Conservation (phyloP, 2,888 invertebrate species). For the Patella pellucida region DNA sequence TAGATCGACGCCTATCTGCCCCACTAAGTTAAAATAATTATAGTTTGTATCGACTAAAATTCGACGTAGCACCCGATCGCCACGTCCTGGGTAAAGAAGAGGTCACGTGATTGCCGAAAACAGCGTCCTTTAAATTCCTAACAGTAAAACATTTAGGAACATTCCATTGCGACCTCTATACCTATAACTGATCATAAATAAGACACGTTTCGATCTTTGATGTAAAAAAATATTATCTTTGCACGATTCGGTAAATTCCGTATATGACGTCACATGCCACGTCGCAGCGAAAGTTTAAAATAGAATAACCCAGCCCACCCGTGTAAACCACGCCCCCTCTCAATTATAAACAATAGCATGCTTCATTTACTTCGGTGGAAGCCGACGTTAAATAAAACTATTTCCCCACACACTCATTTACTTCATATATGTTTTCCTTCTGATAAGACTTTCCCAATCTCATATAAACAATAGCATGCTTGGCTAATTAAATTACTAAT, state of each 20-base stretch:
- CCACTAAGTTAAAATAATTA: no score
- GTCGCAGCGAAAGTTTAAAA: background rate
- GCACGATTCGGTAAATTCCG: conserved; percentile 1
- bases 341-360: background rate
- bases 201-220: no score
- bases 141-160: no score
- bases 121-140: conserved; percentile 1
- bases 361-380: no score
- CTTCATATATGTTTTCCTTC: no score
- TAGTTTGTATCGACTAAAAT: background rate
- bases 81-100: background rate
- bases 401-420: no score
- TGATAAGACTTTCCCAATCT: no score
- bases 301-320: background rate
- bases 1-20: conserved; percentile 16
- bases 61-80: conserved; percentile 4
- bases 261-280: conserved; percentile 10
- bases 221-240: background rate
- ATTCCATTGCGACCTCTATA: no score
- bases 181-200: no score
- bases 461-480: no score
- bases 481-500: no score
- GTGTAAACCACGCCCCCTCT: background rate
- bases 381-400: no score
- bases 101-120: background rate